Conservation (phyloP, 2,797 vertebrate species). For the Apodemus agrarius region DNA sequence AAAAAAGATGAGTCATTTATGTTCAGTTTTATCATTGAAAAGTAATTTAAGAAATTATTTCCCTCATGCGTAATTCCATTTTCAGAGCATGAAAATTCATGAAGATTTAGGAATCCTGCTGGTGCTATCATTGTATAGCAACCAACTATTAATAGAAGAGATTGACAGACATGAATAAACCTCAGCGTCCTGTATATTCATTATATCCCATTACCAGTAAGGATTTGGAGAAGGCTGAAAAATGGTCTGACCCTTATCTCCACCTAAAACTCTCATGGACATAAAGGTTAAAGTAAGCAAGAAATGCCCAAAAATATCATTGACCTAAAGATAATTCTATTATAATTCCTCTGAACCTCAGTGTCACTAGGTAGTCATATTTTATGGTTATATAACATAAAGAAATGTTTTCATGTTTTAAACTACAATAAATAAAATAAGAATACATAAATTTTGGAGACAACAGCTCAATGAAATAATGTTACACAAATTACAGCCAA, state of each 20-base stretch:
- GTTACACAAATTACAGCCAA: slow-evolving; percentile 1
- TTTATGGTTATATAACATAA: background rate
- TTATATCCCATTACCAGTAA: background rate
- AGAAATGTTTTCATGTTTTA: slow-evolving; percentile 32
- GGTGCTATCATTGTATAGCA: background rate
- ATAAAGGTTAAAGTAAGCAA: background rate
- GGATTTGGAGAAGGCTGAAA: background rate
- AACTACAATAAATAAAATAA: background rate
- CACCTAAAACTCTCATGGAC: background rate
- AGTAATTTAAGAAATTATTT: background rate
- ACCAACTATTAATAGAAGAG: background rate
- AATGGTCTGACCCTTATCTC: background rate
- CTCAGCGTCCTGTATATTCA: background rate
- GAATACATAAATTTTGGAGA: background rate
- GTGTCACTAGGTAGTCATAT: background rate
- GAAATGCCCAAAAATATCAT: background rate
- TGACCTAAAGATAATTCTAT: background rate
- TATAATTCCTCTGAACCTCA: background rate
- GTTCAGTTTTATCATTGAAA: background rate
- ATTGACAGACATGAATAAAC: background rate
- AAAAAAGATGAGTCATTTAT: background rate
- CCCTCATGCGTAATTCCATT: background rate
- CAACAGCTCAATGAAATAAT: slow-evolving; percentile 13
- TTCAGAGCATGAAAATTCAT: background rate
- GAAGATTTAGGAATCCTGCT: background rate